Percentiles rank a stretch among this genome's conserved stretches.
Evolutionary conservation across 2,888 invertebrate genomes (phyloP).

Genomic region (Scrobipalpa atriplicella): DNA sequence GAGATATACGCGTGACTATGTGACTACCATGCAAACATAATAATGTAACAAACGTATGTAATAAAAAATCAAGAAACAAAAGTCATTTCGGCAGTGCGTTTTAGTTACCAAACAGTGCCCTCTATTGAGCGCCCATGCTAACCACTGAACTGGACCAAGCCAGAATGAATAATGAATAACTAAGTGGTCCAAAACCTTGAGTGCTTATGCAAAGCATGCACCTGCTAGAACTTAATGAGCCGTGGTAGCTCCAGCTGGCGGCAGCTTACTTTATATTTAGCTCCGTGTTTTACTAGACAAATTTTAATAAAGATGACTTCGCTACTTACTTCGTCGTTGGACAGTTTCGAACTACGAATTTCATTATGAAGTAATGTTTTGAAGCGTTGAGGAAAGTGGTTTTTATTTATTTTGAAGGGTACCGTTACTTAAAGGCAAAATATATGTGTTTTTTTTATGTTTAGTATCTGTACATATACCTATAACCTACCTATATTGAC

Average conservation of each 20-base stretch:
- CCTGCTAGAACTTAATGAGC: constrained; percentile 15
- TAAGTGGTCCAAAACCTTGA: constrained; percentile 15
- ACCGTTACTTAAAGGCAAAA: too few species aligned
- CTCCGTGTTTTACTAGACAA: constrained; percentile 7
- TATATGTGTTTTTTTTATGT: too few species aligned
- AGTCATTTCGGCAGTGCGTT: too few species aligned
- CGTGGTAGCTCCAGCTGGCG: neutral
- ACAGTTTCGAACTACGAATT: neutral
- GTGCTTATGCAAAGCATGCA: constrained; percentile 22
- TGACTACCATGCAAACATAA: too few species aligned
- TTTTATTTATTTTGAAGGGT: too few species aligned
- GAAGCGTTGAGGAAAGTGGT: neutral
- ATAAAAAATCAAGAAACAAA: too few species aligned
- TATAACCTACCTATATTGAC: too few species aligned
- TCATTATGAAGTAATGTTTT: neutral
- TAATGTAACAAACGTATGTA: too few species aligned
- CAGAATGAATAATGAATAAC: constrained; percentile 15
- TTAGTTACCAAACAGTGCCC: constrained; percentile 3
- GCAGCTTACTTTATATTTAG: neutral
- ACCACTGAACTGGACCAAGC: constrained; percentile 6
- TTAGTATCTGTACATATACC: too few species aligned
- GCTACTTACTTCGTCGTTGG: neutral
- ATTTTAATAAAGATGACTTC: neutral
- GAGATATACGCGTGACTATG: too few species aligned
- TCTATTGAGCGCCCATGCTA: neutral